Evolutionary conservation across 2,113 vertebrate genomes (phyloP).

Genomic region (Hippocampus guttulatus): DNA sequence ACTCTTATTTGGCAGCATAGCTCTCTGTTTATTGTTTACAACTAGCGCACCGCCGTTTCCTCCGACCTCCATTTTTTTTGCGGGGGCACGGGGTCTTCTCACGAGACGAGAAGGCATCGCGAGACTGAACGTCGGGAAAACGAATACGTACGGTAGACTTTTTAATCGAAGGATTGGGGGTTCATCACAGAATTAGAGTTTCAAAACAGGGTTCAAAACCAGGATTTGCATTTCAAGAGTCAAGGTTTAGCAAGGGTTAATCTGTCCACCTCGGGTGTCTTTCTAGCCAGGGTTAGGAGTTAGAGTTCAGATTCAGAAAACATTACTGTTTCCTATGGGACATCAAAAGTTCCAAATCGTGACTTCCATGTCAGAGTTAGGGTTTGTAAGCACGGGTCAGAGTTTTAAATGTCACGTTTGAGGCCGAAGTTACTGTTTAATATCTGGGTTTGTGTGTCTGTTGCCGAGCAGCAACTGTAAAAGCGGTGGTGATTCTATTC

Average conservation of each 20-base stretch:
- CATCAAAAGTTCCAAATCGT: background rate
- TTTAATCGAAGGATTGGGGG: background rate
- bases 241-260: background rate
- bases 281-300: background rate
- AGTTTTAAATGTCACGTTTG: background rate
- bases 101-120: background rate
- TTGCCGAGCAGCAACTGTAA: no score
- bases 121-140: background rate
- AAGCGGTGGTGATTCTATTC: no score
- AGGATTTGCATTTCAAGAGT: background rate
- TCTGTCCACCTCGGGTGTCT: background rate
- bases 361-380: background rate
- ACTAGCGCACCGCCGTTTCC: slow-evolving; percentile 65
- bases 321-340: no score
- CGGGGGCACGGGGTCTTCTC: slow-evolving; percentile 23
- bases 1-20: slow-evolving; percentile 71
- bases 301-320: background rate
- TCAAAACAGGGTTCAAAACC: background rate
- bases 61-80: slow-evolving; percentile 75
- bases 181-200: no score
- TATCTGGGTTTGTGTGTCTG: background rate
- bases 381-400: background rate
- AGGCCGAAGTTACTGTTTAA: background rate
- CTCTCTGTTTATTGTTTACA: slow-evolving; percentile 84
- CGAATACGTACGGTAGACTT: no score